Evolutionary conservation across 2,888 invertebrate genomes (phyloP).

Genomic region (Polymixis flavicincta): DNA sequence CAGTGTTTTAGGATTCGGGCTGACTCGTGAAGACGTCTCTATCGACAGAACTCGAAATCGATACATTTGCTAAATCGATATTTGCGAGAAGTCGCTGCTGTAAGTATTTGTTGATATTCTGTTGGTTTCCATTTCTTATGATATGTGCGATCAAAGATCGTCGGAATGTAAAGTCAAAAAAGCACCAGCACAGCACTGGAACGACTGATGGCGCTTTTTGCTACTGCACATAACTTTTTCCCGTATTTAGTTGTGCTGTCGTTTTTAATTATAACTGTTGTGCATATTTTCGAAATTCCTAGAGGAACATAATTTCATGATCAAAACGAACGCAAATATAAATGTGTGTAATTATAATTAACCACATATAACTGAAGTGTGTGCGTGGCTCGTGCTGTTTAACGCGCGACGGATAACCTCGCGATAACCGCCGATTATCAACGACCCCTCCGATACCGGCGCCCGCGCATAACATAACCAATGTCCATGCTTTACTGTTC

Average conservation of each 20-base stretch:
- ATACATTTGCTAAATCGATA: background rate
- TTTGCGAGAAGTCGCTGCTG: no score
- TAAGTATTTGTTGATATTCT: no score
- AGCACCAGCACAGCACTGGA: background rate
- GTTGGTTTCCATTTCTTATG: no score
- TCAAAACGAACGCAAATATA: conserved; percentile 13
- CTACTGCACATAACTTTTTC: background rate
- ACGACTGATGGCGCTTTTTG: background rate
- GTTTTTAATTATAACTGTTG: no score
- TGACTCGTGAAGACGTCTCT: background rate
- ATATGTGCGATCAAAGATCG: no score
- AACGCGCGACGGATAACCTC: conserved; percentile 69
- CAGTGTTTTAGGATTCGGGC: background rate
- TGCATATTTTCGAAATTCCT: no score
- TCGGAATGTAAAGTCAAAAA: no score
- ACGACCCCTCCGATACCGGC: conserved; percentile 58
- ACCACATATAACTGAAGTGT: conserved; percentile 28
- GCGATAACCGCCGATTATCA: conserved; percentile 69
- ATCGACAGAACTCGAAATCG: background rate
- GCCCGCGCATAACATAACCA: conserved; percentile 14
- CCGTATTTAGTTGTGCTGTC: background rate
- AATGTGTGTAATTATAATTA: conserved; percentile 40
- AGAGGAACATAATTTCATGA: background rate
- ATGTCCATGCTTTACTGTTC: conserved; percentile 55
- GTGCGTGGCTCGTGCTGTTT: conserved; percentile 73